Conservation (phyloP, 2,888 invertebrate species). For the Harpagoxenus sublaevis region DNA sequence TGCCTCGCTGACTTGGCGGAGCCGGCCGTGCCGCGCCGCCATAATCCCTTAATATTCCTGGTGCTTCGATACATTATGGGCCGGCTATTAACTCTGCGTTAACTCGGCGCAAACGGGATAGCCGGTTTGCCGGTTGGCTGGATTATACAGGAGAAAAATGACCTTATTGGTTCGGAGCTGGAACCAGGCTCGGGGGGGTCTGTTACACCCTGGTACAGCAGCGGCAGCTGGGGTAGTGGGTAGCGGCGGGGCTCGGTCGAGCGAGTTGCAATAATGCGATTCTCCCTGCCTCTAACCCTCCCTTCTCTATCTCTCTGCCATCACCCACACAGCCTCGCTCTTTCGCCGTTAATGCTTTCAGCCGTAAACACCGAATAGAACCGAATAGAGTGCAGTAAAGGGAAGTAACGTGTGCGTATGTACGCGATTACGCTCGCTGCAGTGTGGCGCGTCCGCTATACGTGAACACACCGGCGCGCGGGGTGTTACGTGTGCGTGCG, state of each 20-base stretch:
- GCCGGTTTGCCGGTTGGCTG: slow-evolving; percentile 77
- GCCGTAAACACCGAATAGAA: slow-evolving; percentile 83
- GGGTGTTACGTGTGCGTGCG: slow-evolving; percentile 37
- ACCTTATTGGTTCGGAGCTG: slow-evolving; percentile 80
- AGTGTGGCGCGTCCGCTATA: slow-evolving; percentile 37
- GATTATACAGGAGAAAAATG: slow-evolving; percentile 82
- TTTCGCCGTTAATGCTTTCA: slow-evolving; percentile 80
- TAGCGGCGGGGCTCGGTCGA: slow-evolving; percentile 66
- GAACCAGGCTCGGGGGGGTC: slow-evolving; percentile 75
- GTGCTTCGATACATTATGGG: slow-evolving; percentile 79
- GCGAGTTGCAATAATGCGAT: slow-evolving; percentile 83
- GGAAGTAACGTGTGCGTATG: slow-evolving; percentile 74
- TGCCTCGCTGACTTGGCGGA: slow-evolving; percentile 68
- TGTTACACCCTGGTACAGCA: slow-evolving; percentile 76
- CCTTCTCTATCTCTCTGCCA: slow-evolving; percentile 38
- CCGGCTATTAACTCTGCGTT: slow-evolving; percentile 82
- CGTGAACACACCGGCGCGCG: not conserved
- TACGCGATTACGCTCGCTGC: slow-evolving; percentile 66
- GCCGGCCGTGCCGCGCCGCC: slow-evolving; percentile 60
- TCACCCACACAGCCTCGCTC: slow-evolving; percentile 61
- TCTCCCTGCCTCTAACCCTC: slow-evolving; percentile 72
- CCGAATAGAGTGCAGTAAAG: slow-evolving; percentile 83
- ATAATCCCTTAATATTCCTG: slow-evolving; percentile 83
- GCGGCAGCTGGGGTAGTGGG: slow-evolving; percentile 72
- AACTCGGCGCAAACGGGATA: slow-evolving; percentile 79